Evolutionary conservation across 2,888 invertebrate species (phyloP).

Genomic region (Periphyllus acericola): DNA sequence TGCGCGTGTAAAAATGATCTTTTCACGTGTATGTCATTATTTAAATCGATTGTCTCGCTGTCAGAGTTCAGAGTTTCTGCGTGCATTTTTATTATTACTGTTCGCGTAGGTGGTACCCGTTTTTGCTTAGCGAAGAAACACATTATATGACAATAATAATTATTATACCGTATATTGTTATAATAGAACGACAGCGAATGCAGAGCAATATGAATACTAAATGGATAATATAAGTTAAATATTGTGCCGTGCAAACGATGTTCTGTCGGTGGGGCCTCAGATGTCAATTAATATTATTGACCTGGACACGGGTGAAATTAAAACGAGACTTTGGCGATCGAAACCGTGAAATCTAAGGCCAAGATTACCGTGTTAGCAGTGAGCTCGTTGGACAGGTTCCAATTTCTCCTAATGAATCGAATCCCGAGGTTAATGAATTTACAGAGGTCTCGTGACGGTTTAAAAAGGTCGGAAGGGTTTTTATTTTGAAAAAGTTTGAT

Average conservation of each 20-base stretch:
- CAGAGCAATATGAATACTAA: too few species aligned
- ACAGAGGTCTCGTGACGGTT: neutral
- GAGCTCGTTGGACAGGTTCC: slow-evolving; percentile 34
- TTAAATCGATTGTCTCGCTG: too few species aligned
- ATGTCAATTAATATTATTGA: slow-evolving; percentile 15
- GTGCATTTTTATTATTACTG: too few species aligned
- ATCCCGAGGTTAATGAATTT: neutral
- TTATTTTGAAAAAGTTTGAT: too few species aligned
- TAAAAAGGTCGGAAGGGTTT: neutral
- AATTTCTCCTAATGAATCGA: slow-evolving; percentile 44
- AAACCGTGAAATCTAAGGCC: slow-evolving; percentile 36
- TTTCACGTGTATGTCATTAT: too few species aligned
- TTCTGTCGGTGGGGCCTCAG: neutral
- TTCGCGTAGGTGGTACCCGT: too few species aligned
- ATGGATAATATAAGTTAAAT: neutral
- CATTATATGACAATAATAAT: too few species aligned
- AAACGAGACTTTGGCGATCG: slow-evolving; percentile 30
- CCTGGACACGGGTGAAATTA: slow-evolving; percentile 34
- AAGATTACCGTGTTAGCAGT: slow-evolving; percentile 8
- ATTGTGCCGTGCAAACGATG: neutral
- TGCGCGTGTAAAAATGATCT: too few species aligned
- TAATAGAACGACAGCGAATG: too few species aligned
- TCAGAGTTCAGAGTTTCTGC: too few species aligned
- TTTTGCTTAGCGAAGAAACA: too few species aligned
- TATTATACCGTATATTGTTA: too few species aligned